These are phyloP conservation scores for Acipenser oxyrinchus DNA, from an alignment of 2,797 vertebrate species.

Conservation along the genomic window DNA sequence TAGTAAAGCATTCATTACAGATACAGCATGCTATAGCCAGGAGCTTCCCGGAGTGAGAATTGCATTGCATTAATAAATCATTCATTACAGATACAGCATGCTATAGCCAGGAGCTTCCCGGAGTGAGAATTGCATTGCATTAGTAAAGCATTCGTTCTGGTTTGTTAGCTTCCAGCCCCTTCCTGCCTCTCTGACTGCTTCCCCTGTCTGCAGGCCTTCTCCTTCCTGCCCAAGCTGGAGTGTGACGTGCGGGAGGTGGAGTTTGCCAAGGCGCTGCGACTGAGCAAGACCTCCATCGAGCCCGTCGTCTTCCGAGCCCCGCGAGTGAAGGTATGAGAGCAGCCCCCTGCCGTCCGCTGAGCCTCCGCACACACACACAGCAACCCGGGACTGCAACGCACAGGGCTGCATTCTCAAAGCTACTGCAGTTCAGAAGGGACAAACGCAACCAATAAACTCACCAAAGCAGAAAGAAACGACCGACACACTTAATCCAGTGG, in stretches of 20 bases:
- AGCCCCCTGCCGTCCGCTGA: neutral
- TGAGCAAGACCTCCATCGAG: conserved; percentile 74
- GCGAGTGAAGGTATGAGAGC: conserved; percentile 70
- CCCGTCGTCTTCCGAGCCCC: conserved; percentile 82
- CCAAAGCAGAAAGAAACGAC: too few species aligned
- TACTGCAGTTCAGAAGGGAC: too few species aligned
- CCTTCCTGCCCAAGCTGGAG: conserved; percentile 78
- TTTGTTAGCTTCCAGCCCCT: neutral
- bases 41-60: too few species aligned
- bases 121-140: neutral
- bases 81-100: too few species aligned
- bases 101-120: too few species aligned
- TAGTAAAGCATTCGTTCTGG: neutral
- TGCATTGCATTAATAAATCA: too few species aligned
- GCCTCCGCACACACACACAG: neutral
- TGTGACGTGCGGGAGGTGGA: conserved; percentile 84
- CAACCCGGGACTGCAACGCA: conserved; percentile 9
- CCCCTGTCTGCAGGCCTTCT: conserved; percentile 64
- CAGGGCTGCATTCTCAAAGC: neutral
- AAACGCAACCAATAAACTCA: too few species aligned
- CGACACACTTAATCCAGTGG: too few species aligned
- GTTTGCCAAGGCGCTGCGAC: conserved; percentile 72
- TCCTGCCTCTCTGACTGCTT: neutral
- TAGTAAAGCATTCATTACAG: neutral
- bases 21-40: too few species aligned